Evolutionary conservation across 2,113 vertebrate species (phyloP), one percentile per base, ranked within the genome.

Genomic region (Scortum barcoo): DNA sequence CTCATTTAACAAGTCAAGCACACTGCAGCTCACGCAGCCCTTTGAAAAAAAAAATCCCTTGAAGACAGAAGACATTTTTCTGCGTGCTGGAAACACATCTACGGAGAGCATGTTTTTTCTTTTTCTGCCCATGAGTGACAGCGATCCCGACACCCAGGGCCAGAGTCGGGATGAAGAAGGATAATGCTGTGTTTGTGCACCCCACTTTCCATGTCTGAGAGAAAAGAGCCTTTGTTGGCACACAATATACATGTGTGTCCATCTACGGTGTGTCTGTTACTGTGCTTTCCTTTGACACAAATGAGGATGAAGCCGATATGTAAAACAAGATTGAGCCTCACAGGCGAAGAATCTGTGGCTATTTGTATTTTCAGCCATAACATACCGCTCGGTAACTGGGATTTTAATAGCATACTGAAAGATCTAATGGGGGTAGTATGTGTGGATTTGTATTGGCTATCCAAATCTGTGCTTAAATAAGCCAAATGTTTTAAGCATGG

Each of bases 1-100:
- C 92, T 92, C 93, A 93, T 95, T 95, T 93, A 95, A 89, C 89
- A 91, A 93, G 93, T 95, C 94, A 93, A 93, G 91, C 92, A 86
- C 91, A 88, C 92, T 91, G 90, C 88, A 82, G 90, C 89, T 93
- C 82, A 81, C 81, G 50, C 74, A 83, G 81, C 76, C 79, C 86
- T 91, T 89, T 91, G 80, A 71, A 89, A 86, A 69, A 86, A 91
- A 84, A 88, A 90, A 88, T 86, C 91, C 90, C 88, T 94, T 89
- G 77, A 93, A 95, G 90, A 93, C 91, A 75, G 69, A 86, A 88
- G 83, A 89, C 76, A 73, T 91, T 88, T 90, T 78, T 86, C 69
- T 73, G 65, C 42, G 60, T 53, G 88, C 66, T 85, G 86, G 54
- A 87, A 81, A 88, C 79, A 86, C 63, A 65, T 82, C 61, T 44